Base-by-base conservation (phyloP, 92 coral and sea anemone species). In the Parazoanthus swiftii region DNA sequence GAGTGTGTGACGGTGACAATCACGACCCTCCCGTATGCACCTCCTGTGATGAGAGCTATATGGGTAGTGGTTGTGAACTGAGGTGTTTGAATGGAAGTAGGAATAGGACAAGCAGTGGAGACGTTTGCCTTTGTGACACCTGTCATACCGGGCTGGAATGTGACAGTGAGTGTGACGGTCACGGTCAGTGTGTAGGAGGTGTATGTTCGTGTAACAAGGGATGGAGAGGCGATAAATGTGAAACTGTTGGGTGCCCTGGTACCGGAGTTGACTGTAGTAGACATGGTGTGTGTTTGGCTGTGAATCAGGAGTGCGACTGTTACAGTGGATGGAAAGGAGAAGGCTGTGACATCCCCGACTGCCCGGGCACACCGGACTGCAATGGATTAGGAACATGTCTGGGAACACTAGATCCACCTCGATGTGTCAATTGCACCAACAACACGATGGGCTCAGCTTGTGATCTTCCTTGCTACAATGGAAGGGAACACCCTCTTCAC, bases 311-410 rank as follows among this genome's bases (percentile, higher is more conserved):
- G 70, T 92, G 94, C 66, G 92, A 92, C 77, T 92, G 94, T 85
- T 81, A 67, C 54, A 85, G 86, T 50, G 94, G 94, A 56, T 92
- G 94, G 94, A 92, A 92, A 72, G 94, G 86, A 16, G 86, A 56
- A 42, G 94, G 94, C 15, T 92, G 94, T 56, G 90, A 90, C 56
- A 43, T 71, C 44, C 94, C 94, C 14, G 90, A 92, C 79, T 92
- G 94, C 77, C 94, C 93, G 2, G 94, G 94, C 15, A 89, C 85
- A 13, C 94, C 94, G 20, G 94, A 92, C 86, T 92, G 94, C 56
- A 92, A 75, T 71, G 74, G 51, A n/a, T 88, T 78, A 51, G 94
- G 94, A 25, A 82, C 80, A 16, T 92, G 94, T 72, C 81, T 83
- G 50, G 94, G 93, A 8, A 78, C 87, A 58, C 74, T 85, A 21